Base-by-base conservation (phyloP, 30 jellyfish, hydroid and myxozoan species). In the Haliclystus octoradiatus region DNA sequence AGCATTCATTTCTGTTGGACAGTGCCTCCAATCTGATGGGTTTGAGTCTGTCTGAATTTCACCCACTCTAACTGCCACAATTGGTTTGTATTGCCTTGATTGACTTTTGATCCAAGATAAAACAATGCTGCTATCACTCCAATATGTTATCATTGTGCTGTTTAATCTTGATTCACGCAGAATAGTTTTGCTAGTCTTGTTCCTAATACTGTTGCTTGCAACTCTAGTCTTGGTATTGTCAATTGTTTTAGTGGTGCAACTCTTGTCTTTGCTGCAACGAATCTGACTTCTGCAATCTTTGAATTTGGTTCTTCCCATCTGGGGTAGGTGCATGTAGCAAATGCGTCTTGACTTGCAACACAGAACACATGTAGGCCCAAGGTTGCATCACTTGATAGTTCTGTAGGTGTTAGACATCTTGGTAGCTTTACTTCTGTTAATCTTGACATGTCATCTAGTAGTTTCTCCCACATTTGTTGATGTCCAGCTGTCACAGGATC, bases 321-420 rank as follows among this genome's bases (percentile, higher is more conserved):
- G 35, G 69, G 49, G 67, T 80, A 80, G 57, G 93, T 85, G 33
- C 85, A 65, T 80, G 86, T 85, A 26, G 76, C 85, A 66, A 63
- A 80, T 33, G 93, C 85, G 29, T 80, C 81, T 69, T 69, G 76
- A 52, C 81, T 66, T 34, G 76, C 81, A 52, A 66, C 90, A 15
- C 65, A 66, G 26, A 77, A 77, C 29, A 77, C 22, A 27, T 63
- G 46, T 47, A n/a, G n/a, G n/a, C n/a, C n/a, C n/a, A 77, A 53
- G 26, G 67, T 40, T 69, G 90, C 81, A 28, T 77, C 66, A 49
- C 53, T 81, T 63, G 74, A 31, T 32, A 69, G 74, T 50, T 71
- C 75, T 13, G 85, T 71, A 64, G 93, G 30, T 1, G 51, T 53
- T 32, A 71, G 52, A 2, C 73, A 65, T 80, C 86, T 64, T 31